Evolutionary conservation across 64 coral and sea anemone species (phyloP).

Genomic region (Acropora tenuis): DNA sequence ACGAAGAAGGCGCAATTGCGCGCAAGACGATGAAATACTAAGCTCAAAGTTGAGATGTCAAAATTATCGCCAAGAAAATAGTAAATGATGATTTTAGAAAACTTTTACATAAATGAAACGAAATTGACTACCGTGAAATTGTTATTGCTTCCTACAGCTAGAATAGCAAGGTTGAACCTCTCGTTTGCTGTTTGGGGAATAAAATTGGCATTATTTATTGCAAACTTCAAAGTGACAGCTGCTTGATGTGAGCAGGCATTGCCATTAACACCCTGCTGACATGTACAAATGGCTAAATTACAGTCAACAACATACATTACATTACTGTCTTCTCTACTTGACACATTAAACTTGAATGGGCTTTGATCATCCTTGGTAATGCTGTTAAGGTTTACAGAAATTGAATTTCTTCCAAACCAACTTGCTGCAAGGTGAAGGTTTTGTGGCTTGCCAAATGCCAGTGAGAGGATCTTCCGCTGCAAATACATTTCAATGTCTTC

Average conservation of each 20-base stretch:
- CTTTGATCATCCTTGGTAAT: neutral
- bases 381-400: neutral
- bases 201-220: slow-evolving; percentile 42
- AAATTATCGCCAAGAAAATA: no score
- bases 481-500: slow-evolving; percentile 66
- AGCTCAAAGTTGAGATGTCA: no score
- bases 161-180: slow-evolving; percentile 15
- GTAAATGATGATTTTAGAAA: no score
- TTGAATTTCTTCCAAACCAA: slow-evolving; percentile 55
- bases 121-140: neutral
- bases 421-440: slow-evolving; percentile 41
- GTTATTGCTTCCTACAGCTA: slow-evolving; percentile 6
- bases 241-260: slow-evolving; percentile 68
- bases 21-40: no score
- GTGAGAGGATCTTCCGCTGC: slow-evolving; percentile 15
- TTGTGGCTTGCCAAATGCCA: slow-evolving; percentile 53
- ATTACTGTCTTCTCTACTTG: slow-evolving; percentile 18
- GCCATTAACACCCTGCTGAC: slow-evolving; percentile 54
- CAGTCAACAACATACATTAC: slow-evolving; percentile 54
- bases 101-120: neutral
- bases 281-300: slow-evolving; percentile 46
- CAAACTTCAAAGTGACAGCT: slow-evolving; percentile 62
- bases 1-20: no score
- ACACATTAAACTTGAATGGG: slow-evolving; percentile 50
- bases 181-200: slow-evolving; percentile 33